Evolutionary conservation across 2,113 vertebrate species (phyloP), one percentile per base, ranked within the genome.

Genomic region (Hirundichthys speculiger): DNA sequence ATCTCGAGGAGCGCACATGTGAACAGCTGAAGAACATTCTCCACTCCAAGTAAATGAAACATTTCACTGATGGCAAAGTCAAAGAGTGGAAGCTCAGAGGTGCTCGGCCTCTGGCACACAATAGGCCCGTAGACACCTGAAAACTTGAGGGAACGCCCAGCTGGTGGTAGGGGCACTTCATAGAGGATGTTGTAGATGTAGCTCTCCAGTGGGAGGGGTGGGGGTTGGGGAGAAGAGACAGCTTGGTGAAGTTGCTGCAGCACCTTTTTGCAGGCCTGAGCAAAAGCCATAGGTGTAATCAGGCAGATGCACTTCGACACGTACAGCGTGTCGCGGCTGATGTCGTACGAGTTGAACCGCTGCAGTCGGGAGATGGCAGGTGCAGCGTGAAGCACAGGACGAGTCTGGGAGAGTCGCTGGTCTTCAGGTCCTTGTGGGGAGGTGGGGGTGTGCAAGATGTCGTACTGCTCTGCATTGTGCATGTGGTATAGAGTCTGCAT

Each of bases 401-500:
- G 87, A 83, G 86, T 59, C 74, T 86, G 86, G 76, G 90, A 79
- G 38, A 64, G 80, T 0, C 77, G 64, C 21, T 53, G 82, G 40
- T 80, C 81, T 40, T 85, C 88, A 1, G 87, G 75, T 49, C 76
- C 83, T 82, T 80, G 90, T 30, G 90, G 68, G 64, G 91, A 83
- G 47, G 85, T 85, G 27, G 88, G 88, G 2, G 91, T 88, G 83
- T 94, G 94, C 69, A 97, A 91, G 79, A 96, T 95, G 89, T 98
- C 95, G 60, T 96, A 98, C 84, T 93, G 93, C 74, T 99, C 98
- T 19, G 96, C 98, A 10, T 98, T 99, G 93, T 99, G 98, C 97
- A 99, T 99, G 82, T 98, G 97, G 86, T 99, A 99, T 52, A 99
- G 92, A 0, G 98, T 99, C 93, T 99, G 98, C 98, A 99, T 99